These are phyloP conservation scores for Upupa epops DNA, from an alignment of 2,113 vertebrate genomes.

Conservation along the genomic window DNA sequence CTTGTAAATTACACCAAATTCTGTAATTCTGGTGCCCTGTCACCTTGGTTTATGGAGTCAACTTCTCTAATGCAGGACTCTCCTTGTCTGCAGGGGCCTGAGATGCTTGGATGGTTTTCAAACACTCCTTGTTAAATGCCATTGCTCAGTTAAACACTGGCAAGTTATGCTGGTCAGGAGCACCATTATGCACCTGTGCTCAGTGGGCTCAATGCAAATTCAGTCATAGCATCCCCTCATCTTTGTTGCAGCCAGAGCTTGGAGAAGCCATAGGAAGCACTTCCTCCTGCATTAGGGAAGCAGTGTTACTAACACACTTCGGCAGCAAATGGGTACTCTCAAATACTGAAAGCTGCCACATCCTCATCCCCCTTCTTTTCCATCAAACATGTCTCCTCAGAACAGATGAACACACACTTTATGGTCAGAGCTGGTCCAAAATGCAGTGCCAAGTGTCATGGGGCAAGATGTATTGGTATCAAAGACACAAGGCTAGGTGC, in stretches of 20 bases:
- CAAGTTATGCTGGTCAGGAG: not conserved
- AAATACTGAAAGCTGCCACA: not conserved
- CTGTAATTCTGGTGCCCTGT: not conserved
- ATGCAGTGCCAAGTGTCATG: not conserved
- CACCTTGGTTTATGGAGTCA: not conserved
- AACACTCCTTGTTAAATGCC: not conserved
- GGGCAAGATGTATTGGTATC: not conserved
- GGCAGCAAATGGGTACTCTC: not conserved
- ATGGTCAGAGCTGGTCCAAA: not conserved
- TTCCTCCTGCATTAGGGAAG: not conserved
- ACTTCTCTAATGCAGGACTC: not conserved
- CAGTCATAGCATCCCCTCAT: accelerated
- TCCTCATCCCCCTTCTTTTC: not conserved
- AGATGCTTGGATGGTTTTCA: not conserved
- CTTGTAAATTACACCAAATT: not conserved
- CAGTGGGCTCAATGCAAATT: not conserved
- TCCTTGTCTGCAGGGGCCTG: not conserved
- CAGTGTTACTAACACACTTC: not conserved
- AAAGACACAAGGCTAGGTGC: not conserved
- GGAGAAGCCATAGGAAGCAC: not conserved
- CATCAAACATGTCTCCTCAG: accelerated
- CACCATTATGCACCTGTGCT: not conserved
- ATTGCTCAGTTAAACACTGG: not conserved
- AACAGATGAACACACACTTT: not conserved
- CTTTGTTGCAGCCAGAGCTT: not conserved